Evolutionary conservation across 1,140 invertebrate species (phyloP), one percentile per base, ranked within the genome.

Genomic region (Polypedilum vanderplanki): DNA sequence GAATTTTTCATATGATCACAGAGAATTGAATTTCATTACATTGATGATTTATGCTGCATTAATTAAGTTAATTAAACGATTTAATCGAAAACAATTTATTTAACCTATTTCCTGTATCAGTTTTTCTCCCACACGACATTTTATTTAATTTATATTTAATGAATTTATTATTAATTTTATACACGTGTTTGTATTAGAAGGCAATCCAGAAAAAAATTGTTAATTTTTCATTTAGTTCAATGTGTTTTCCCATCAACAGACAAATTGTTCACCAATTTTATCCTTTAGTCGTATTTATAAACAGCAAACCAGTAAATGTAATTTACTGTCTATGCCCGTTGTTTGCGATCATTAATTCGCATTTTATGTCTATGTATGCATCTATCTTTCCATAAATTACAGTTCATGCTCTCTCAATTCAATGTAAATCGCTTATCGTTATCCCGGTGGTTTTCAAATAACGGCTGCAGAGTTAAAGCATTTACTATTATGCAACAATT

Each of bases 51-150:
- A 33, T 33, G 24, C 24, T 57, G n/a, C 8, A 57, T 57, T 57
- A 57, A 57, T 57, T 57, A 57, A 17, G 10, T 57, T 57, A 57
- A 57, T 57, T 57, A 57, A 57, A 57, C n/a, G 46, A 57, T 57
- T 57, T 57, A 17, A 57, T 57, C 46, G 46, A 12, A 57, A 15
- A 57, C n/a, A 57, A 57, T 57, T 57, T 57, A 9, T 57, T 57
- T 57, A 15, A 17, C n/a, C n/a, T 57, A 15, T 57, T 17, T 57
- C n/a, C 10, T 17, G n/a, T 17, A 57, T 57, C n/a, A 3, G 10
- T 57, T 17, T 15, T 57, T 3, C n/a, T 15, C 1, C 46, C 10
- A 57, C 10, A 57, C 46, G 8, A 57, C 3, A 57, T 57, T 57
- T 57, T 15, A n/a, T 57, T 17, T 3, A 12, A 57, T 57, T 33